Base-by-base conservation (phyloP, 2,797 vertebrate species). In the Hafferia zeledoni region DNA sequence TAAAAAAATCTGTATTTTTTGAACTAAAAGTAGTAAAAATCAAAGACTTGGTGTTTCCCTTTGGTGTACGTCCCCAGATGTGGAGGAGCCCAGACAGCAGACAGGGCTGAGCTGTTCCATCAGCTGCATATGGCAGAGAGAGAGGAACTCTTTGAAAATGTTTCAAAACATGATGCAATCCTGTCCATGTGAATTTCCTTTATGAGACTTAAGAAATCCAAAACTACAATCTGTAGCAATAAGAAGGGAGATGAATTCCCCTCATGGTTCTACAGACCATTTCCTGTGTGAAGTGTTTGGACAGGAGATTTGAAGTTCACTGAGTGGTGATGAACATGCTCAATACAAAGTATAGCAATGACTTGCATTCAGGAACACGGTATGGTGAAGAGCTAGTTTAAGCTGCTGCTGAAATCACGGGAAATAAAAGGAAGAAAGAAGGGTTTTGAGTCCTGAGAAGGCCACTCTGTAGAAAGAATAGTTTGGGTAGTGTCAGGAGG, bases 281-380 rank as follows among this genome's bases (percentile, higher is more conserved):
- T 63, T 69, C 24, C 23, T 16, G 11, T 18, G 3, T 23, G 11
- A 82, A 35, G 19, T 68, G 10, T 30, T 63, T 13, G 18, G 39
- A 59, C 37, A 67, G 17, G 19, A 65, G 2, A 1, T 30, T 60
- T 39, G 30, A 64, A 49, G 50, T 35, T 57, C 56, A 63, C 13
- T 37, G 20, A 33, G 35, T 33, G 56, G 31, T 3, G 1, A 56
- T 7, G 10, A 47, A 35, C 17, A 43, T 0, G 2, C 6, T 35
- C 13, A 55, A 23, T n/a, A 18, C 12, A 28, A 12, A 49, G 19
- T 20, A 37, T 5, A 86, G 15, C 14, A 72, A 33, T 44, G 41
- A 75, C 11, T 5, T 75, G 13, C 7, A 23, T 75, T 83, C 57
- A 59, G 28, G 52, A 41, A 30, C 7, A 17, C 69, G 25, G 28